Conservation (phyloP, 2,888 invertebrate species). For the Cephus pygmeus region DNA sequence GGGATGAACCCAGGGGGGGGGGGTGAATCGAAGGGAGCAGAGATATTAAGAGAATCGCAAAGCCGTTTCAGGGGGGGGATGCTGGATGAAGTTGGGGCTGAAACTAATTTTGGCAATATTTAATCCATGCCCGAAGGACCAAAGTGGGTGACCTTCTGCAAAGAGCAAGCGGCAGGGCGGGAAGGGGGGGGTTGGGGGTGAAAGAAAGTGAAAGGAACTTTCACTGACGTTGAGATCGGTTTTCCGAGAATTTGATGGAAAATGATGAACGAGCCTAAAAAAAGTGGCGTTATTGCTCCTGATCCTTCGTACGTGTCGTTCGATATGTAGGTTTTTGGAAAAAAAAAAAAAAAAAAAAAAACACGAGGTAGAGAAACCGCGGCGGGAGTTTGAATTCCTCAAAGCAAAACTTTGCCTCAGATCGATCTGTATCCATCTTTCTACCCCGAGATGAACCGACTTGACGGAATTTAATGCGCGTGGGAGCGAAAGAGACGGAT, state of each 20-base stretch:
- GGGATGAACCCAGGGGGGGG: neutral
- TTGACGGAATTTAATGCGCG: neutral
- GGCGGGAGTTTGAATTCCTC: neutral
- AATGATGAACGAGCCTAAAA: conserved; percentile 55
- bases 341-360: no score
- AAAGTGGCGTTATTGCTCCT: conserved; percentile 43
- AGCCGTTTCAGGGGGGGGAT: neutral
- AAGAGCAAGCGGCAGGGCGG: conserved; percentile 7
- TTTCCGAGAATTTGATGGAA: conserved; percentile 53
- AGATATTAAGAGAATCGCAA: neutral
- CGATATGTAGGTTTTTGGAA: no score
- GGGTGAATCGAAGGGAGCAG: neutral
- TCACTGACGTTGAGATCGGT: neutral
- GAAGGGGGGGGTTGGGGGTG: no score
- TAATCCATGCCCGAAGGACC: conserved; percentile 45
- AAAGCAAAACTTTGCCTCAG: neutral
- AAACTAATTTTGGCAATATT: conserved; percentile 53
- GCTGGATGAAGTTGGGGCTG: conserved; percentile 11
- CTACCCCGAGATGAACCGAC: neutral
- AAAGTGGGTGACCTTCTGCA: conserved; percentile 24
- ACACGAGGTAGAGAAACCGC: neutral
- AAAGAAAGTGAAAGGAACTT: conserved; percentile 29
- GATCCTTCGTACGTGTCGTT: neutral
- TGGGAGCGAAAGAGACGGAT: neutral
- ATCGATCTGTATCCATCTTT: neutral